These are phyloP conservation scores for Micoletzkya japonica DNA, from an alignment of 2,888 invertebrate genomes.

Conservation along the genomic window DNA sequence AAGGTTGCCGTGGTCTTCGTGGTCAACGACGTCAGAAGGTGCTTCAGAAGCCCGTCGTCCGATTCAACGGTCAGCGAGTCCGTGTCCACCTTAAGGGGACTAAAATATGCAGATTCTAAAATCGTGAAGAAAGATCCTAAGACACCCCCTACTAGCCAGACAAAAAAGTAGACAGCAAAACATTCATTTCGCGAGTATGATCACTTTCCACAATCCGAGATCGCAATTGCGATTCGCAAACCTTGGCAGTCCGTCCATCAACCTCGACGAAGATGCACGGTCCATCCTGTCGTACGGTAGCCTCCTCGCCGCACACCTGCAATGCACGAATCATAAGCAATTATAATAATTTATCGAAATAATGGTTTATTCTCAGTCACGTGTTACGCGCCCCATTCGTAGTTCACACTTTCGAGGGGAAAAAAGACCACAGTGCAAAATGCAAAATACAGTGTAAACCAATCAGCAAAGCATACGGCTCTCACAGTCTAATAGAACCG, in stretches of 20 bases:
- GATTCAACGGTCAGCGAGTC: slow-evolving; percentile 21
- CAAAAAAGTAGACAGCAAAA: background rate
- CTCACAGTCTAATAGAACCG: too few species aligned
- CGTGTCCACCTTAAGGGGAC: slow-evolving; percentile 18
- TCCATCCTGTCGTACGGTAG: slow-evolving; percentile 26
- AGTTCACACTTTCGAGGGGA: too few species aligned
- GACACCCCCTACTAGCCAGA: background rate
- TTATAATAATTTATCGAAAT: background rate
- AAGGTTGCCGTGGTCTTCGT: slow-evolving; percentile 17
- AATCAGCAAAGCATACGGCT: too few species aligned
- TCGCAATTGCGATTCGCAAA: background rate
- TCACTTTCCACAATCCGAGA: background rate
- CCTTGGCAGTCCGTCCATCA: slow-evolving; percentile 19
- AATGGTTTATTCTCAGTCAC: background rate
- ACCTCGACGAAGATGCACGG: slow-evolving; percentile 30
- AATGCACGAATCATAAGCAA: slow-evolving; percentile 2
- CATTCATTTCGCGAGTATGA: background rate
- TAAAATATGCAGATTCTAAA: background rate
- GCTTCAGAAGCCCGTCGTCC: slow-evolving; percentile 21
- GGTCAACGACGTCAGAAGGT: slow-evolving; percentile 22
- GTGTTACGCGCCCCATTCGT: too few species aligned
- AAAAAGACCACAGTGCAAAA: too few species aligned
- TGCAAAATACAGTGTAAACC: too few species aligned
- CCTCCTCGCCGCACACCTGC: slow-evolving; percentile 41
- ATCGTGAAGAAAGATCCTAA: too few species aligned